Evolutionary conservation across 2,888 invertebrate genomes (phyloP), one percentile per base, ranked within the genome.

Genomic region (Hoplodrina blanda): DNA sequence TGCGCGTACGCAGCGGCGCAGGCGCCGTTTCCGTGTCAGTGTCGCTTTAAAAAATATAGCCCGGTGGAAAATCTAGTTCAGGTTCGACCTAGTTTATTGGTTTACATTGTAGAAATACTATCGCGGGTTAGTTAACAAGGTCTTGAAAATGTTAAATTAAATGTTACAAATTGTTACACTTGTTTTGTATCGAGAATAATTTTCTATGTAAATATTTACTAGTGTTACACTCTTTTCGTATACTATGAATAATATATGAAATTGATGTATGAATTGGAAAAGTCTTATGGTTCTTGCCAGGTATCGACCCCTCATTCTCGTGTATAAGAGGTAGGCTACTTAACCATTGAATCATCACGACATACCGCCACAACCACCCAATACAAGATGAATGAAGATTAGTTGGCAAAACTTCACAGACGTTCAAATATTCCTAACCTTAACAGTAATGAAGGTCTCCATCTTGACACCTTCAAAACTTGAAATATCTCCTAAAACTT

Each of bases 1-100:
- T 75, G 69, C 73, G 76, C 77, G 59, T 73, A 71, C 68, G 57
- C 61, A 57, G 33, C 44, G 66, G 69, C 63, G 57, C 62, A 17
- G 49, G n/a, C 50, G 50, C 20, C 13, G 49, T 44, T 73, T 73
- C 70, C 53, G 69, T 73, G 76, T 85, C 85, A 83, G 74, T 76
- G 83, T 80, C 77, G 72, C 73, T 59, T 76, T 53, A 78, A 85
- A 87, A 87, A 84, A 82, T 85, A 83, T 81, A 53, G 61, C 55
- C 54, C 41, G 60, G 74, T 69, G 54, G 69, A 69, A 77, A 74
- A 69, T 82, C 83, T 83, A 76, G 83, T 81, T 79, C 76, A 76
- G 76, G 33, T 63, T 53, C 72, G 64, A 61, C 82, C 81, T 69
- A 69, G 70, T 83, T 81, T 61, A 64, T 62, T 62, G 52, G 54